Evolutionary conservation across 2,797 vertebrate species (phyloP).

Genomic region (Pitangus sulphuratus): DNA sequence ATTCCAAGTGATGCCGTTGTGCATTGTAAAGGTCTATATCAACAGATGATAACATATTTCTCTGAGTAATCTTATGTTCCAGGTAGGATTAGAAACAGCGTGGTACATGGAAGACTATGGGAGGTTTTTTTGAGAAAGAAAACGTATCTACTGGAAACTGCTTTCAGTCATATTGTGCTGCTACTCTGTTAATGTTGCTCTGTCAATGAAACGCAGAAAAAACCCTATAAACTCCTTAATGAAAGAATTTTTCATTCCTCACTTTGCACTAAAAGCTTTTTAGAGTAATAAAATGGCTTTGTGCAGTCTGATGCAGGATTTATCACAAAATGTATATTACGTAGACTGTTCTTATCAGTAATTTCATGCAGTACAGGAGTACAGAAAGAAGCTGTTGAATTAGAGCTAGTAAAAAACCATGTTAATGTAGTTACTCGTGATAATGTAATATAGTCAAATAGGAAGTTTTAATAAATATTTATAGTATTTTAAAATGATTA

Average conservation of each 20-base stretch:
- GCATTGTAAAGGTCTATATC: neutral
- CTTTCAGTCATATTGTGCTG: neutral
- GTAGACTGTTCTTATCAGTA: neutral
- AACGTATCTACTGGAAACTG: neutral
- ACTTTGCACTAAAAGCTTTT: neutral
- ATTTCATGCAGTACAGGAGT: neutral
- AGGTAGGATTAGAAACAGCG: neutral
- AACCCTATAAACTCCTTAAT: neutral
- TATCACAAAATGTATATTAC: neutral
- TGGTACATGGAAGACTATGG: neutral
- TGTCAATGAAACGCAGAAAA: neutral
- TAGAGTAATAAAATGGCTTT: neutral
- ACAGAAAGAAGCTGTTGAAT: neutral
- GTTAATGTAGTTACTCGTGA: fast-evolving
- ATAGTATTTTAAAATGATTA: neutral
- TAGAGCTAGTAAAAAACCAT: neutral
- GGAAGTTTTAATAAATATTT: neutral
- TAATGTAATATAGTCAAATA: neutral
- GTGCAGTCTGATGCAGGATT: neutral
- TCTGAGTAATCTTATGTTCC: neutral
- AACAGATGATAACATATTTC: neutral
- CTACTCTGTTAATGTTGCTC: neutral
- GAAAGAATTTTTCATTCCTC: neutral
- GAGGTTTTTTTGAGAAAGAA: neutral
- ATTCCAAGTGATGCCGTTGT: neutral